A percentile compares a stretch with the other conserved stretches of the same genome.
Conservation (phyloP, 1,140 invertebrate species). For the Drosophila ercepeae region DNA sequence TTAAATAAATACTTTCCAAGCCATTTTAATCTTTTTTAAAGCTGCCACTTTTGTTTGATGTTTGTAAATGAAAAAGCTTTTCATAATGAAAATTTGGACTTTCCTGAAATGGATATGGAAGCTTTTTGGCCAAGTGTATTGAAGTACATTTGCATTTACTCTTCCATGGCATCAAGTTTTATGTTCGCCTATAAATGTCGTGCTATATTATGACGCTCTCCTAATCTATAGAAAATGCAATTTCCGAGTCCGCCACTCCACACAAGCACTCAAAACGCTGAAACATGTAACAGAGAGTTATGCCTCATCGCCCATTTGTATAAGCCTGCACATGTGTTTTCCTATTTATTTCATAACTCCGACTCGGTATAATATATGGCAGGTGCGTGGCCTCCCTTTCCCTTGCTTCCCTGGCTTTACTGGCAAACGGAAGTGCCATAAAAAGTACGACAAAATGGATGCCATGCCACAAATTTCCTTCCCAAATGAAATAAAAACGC, state of each 20-base stretch:
- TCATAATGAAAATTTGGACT: no score
- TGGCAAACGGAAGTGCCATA: constrained; percentile 50
- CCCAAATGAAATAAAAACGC: constrained; percentile 71
- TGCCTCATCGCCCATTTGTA: constrained; percentile 57
- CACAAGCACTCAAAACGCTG: constrained; percentile 15
- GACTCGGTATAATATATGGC: constrained; percentile 32
- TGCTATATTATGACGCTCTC: constrained; percentile 55
- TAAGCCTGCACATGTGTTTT: constrained; percentile 76
- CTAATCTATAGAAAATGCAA: constrained; percentile 76
- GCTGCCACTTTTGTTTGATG: no score
- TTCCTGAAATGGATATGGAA: no score
- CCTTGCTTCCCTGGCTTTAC: constrained; percentile 5
- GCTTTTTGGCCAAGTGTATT: background rate
- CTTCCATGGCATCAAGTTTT: constrained; percentile 5
- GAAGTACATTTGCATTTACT: constrained; percentile 12
- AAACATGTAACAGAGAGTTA: constrained; percentile 22
- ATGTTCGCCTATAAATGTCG: constrained; percentile 70
- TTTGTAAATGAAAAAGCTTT: background rate
- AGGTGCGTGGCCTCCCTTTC: constrained; percentile 3
- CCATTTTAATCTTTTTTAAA: background rate
- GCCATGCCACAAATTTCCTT: constrained; percentile 13
- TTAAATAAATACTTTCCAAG: constrained; percentile 1
- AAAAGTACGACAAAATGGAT: constrained; percentile 66
- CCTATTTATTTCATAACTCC: constrained; percentile 59
- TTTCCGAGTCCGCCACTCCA: constrained; percentile 49